A percentile compares a stretch with the other conserved stretches of the same genome.
Conservation (phyloP, 2,113 vertebrate genomes). For the Naja naja region DNA sequence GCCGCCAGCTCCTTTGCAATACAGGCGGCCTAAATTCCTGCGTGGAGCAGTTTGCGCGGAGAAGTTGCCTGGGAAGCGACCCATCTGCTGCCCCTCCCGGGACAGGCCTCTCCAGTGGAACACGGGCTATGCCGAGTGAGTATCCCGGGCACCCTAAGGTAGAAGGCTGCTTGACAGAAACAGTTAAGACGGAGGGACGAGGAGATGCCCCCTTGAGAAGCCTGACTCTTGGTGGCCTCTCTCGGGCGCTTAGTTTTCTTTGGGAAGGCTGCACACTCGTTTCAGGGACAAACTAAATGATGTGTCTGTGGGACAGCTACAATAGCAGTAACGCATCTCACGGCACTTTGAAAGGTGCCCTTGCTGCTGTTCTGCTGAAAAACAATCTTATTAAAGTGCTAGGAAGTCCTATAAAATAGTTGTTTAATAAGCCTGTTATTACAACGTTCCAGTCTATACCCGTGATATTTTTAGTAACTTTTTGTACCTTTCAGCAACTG, state of each 20-base stretch:
- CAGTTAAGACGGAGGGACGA: too few relatives aligned
- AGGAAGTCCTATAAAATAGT: not conserved
- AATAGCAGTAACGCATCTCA: not conserved
- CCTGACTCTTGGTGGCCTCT: not conserved
- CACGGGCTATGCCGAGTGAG: slow-evolving; percentile 76
- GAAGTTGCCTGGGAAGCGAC: slow-evolving; percentile 31
- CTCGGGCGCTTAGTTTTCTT: not conserved
- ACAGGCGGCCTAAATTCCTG: slow-evolving; percentile 68
- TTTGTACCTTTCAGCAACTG: not conserved
- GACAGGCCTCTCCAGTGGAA: slow-evolving; percentile 66
- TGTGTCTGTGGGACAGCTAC: not conserved
- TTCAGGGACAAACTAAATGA: not conserved
- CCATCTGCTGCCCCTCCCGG: slow-evolving; percentile 51
- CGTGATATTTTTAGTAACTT: not conserved
- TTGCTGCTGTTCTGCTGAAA: not conserved
- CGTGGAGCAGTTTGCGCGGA: slow-evolving; percentile 40
- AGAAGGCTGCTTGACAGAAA: not conserved
- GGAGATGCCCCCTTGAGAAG: not conserved
- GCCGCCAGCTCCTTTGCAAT: slow-evolving; percentile 40
- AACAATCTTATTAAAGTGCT: not conserved
- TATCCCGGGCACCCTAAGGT: not conserved
- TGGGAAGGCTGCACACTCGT: too few relatives aligned
- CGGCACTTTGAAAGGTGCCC: not conserved
- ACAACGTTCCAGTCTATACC: not conserved
- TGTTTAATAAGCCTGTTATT: not conserved